phyloP scores from a whole-genome alignment of 2,797 vertebrate species.

The Megaceryle alcyon region DNA sequence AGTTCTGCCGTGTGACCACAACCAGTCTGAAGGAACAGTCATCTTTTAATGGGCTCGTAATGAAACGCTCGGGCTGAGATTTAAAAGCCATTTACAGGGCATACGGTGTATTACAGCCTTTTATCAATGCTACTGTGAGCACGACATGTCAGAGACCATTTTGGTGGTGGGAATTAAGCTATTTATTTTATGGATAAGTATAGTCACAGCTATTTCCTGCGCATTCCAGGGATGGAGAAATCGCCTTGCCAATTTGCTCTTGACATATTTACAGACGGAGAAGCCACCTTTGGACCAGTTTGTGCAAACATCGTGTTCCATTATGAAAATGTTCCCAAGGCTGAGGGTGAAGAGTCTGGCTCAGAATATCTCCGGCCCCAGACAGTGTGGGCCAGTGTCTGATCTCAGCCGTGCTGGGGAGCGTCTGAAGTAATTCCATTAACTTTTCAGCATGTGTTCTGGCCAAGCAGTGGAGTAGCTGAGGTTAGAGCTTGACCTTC shows the following conservation, averaged over 20 bases:
- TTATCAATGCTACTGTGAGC: not conserved
- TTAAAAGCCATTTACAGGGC: not conserved
- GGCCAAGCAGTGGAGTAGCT: not conserved
- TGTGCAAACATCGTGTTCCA: slow-evolving; percentile 36
- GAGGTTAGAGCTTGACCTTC: slow-evolving; percentile 30
- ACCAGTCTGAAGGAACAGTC: not conserved
- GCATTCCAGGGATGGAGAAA: slow-evolving; percentile 57
- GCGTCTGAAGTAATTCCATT: slow-evolving; percentile 37
- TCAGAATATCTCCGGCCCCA: slow-evolving; percentile 43
- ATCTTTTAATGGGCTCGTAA: not conserved
- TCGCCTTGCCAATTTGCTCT: slow-evolving; percentile 47
- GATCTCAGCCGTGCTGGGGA: slow-evolving; percentile 12
- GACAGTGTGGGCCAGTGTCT: slow-evolving; percentile 41
- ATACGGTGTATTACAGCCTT: not conserved
- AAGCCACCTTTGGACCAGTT: slow-evolving; percentile 68
- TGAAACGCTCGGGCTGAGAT: slow-evolving; percentile 18
- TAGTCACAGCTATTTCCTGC: slow-evolving; percentile 68
- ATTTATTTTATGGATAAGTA: slow-evolving; percentile 52
- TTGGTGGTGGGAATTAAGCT: not conserved
- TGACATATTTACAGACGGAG: slow-evolving; percentile 66
- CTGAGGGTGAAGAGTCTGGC: slow-evolving; percentile 38
- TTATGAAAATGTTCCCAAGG: slow-evolving; percentile 46
- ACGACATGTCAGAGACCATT: not conserved
- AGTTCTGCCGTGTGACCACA: not conserved
- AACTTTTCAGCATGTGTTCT: not conserved